Percentiles rank a stretch among this genome's conserved stretches.
phyloP scores from a whole-genome alignment of 1,140 invertebrate genomes.

The Capitella teleta region DNA sequence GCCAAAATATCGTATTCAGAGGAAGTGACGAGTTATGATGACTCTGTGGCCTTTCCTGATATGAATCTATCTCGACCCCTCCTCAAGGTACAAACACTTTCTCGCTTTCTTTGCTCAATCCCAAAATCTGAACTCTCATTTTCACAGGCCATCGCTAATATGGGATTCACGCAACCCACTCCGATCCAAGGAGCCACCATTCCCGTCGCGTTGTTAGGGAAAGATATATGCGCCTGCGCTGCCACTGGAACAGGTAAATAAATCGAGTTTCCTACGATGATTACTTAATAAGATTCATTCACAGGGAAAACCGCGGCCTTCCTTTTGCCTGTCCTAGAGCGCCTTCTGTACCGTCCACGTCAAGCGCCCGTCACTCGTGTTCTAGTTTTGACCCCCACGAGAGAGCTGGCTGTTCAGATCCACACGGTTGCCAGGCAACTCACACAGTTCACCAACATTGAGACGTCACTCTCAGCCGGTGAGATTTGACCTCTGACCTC shows the following conservation, averaged over 20 bases:
- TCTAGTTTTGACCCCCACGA: constrained; percentile 85
- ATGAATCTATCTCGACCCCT: constrained; percentile 85
- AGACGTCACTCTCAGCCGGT: constrained; percentile 45
- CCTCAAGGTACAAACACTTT: constrained; percentile 52
- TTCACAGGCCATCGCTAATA: constrained; percentile 61
- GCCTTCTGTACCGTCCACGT: constrained; percentile 64
- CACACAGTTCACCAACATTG: constrained; percentile 58
- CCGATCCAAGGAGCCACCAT: constrained; percentile 91
- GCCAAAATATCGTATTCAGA: constrained; percentile 54
- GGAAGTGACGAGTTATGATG: constrained; percentile 53
- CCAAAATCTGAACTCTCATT: background rate
- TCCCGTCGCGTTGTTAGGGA: constrained; percentile 76
- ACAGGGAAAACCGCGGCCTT: constrained; percentile 87
- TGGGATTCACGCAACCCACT: constrained; percentile 88
- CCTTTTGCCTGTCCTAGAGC: constrained; percentile 91
- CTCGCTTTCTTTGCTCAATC: background rate
- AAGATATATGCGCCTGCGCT: constrained; percentile 90
- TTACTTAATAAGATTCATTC: too few species aligned
- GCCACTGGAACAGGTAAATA: constrained; percentile 90
- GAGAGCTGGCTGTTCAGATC: constrained; percentile 87
- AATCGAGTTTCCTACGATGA: too few species aligned
- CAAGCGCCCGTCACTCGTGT: constrained; percentile 63
- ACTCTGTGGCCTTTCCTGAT: constrained; percentile 70
- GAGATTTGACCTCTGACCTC: constrained; percentile 10
- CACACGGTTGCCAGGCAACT: constrained; percentile 87